Evolutionary conservation across 1,140 invertebrate genomes (phyloP), one percentile per base, ranked within the genome.

Genomic region (Rhyzopertha dominica): DNA sequence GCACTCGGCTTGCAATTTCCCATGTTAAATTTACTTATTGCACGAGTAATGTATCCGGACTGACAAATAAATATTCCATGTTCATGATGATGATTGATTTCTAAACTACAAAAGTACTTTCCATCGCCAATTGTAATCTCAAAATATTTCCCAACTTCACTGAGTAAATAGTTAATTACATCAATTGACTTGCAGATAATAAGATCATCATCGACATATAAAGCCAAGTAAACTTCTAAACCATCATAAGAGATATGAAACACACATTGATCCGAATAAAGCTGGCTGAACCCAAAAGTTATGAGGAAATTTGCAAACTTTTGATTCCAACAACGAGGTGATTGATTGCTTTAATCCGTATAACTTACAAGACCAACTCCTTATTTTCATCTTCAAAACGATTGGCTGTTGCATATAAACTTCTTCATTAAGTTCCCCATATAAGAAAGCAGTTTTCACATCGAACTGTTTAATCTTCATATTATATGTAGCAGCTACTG

Each of bases 131-230:
- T n/a, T n/a, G n/a, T n/a, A n/a, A n/a, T n/a, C n/a, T n/a, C n/a
- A n/a, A n/a, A n/a, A n/a, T n/a, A n/a, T n/a, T n/a, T n/a, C n/a
- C n/a, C n/a, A n/a, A n/a, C n/a, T n/a, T n/a, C n/a, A n/a, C n/a
- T n/a, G n/a, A n/a, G n/a, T n/a, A n/a, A n/a, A n/a, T n/a, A n/a
- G n/a, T n/a, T n/a, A n/a, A n/a, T n/a, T n/a, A n/a, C n/a, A n/a
- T n/a, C n/a, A n/a, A n/a, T n/a, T n/a, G n/a, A n/a, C n/a, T n/a
- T n/a, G n/a, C n/a, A n/a, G n/a, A n/a, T n/a, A n/a, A 69, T 30
- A 0, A 71, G 35, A n/a, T 65, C 67, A 60, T 74, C 71, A 57
- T 75, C 72, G 8, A 74, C 70, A 63, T 73, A 73, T 3, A 73
- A 51, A 8, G 58, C 59, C 1, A 73, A 28, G 20, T 68, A 54